Base-by-base conservation (phyloP, 2,888 invertebrate genomes). In the Antheraea assamensis region DNA sequence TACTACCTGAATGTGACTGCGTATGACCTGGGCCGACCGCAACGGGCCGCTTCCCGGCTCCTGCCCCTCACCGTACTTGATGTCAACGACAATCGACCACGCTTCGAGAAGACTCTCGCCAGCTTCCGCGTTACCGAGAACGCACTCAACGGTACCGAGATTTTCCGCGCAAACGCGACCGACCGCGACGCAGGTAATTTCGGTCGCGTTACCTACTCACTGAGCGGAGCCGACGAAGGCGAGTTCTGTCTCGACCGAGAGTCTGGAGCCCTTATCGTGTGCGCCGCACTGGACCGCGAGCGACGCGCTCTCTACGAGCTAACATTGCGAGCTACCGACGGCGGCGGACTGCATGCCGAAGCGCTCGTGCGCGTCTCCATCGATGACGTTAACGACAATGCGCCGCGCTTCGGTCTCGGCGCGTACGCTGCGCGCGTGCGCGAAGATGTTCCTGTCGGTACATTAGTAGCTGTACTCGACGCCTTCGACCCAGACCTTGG, bases 311-410 rank as follows among this genome's bases (percentile, higher is more conserved):
- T 97, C 55, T 98, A 98, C 92, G 97, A 97, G 89, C 93, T 97
- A 74, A 95, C 96, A 76, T 96, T 98, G 76, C 95, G 97, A 74
- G 98, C 98, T 0, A 96, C 96, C 17, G 98, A 98, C 90, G 96
- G 97, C 81, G 96, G 97, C 74, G 95, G 97, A 71, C 93, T 98
- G 71, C 96, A 96, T 78, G 97, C 98, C 0, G 98, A 98, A 81
- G 98, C 98, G 3, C 90, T 97, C 42, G 97, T 99, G 35, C 96
- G 97, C 77, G 96, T 98, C 70, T 95, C 96, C 52, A 96, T 98
- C 10, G 97, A 98, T 83, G 99, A 99, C 90, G 97, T 98, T 72
- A 99, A 99, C 91, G 99, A 98, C 90, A 98, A 97, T 87, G 95
- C 97, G 3, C 98, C 98, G 0, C 96, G 95, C 76, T 99, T 99